Evolutionary conservation across 2,797 vertebrate species (phyloP), one percentile per base, ranked within the genome.

Genomic region (Propithecus deckenii): DNA sequence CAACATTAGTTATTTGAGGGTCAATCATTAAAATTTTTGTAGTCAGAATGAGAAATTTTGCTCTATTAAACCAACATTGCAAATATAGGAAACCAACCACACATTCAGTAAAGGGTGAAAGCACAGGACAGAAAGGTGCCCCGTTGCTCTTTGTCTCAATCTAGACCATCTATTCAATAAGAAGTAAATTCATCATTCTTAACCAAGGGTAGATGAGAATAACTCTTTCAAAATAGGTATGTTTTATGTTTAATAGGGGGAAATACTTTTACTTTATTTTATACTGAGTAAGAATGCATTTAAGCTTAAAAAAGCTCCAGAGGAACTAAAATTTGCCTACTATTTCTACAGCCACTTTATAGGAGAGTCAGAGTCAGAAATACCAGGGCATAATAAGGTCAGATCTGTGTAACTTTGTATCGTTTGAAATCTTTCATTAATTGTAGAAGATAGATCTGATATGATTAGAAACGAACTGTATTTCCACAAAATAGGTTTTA

Each of bases 351-450:
- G 57, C 30, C 67, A 87, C 79, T 93, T 84, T 46, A 61, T 28
- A 80, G 72, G 48, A 91, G 38, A 63, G 23, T 12, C 18, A 91
- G 38, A 63, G 23, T 12, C 18, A 90, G 67, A 43, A 87, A 79
- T 63, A 38, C 8, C 25, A 83, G 85, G 61, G n/a, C 50, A 76
- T 57, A 38, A 85, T 87, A 85, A 41, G n/a, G 90, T 83, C 43
- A 69, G n/a, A 87, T 18, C 57, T 46, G 30, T 75, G 3, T 87
- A 46, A 89, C 71, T 94, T 74, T 59, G 11, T 94, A 94, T 79
- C 90, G 97, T 86, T 91, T 83, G 75, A 97, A 86, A 86, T 79
- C 18, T 87, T 92, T 96, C 67, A 81, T 78, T 93, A 78, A 76
- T 52, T 97, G 30, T 94, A 97, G 43, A 97, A 91, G n/a, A 92